Conservation (phyloP, 1,140 invertebrate species). For the Lucilia sericata region DNA sequence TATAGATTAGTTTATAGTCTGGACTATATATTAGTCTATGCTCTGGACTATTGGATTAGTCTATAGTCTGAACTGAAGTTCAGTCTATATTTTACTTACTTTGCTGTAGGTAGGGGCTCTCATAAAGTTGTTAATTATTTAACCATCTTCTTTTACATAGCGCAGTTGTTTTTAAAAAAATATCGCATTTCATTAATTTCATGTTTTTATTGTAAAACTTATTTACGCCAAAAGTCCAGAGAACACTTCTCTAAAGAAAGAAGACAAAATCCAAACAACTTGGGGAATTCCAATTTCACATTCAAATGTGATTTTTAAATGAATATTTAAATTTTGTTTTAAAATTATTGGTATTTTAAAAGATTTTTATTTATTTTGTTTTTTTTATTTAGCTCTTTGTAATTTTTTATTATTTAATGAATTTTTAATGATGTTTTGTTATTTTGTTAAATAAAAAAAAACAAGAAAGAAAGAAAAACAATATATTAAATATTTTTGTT, state of each 20-base stretch:
- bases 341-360: neutral
- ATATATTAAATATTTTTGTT: neutral
- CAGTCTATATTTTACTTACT: too few species aligned
- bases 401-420: conserved; percentile 14
- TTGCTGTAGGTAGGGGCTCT: too few species aligned
- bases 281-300: conserved; percentile 26
- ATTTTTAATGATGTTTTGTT: conserved; percentile 24
- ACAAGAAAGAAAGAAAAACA: too few species aligned
- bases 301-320: conserved; percentile 14
- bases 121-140: too few species aligned
- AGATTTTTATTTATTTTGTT: neutral
- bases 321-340: neutral
- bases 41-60: too few species aligned
- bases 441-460: neutral
- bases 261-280: neutral
- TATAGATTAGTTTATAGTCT: too few species aligned
- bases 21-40: too few species aligned
- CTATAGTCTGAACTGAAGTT: too few species aligned
- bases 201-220: too few species aligned
- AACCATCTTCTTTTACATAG: too few species aligned
- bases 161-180: too few species aligned
- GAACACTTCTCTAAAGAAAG: neutral
- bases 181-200: too few species aligned
- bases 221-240: neutral
- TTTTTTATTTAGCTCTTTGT: neutral